Evolutionary conservation across 1,140 invertebrate species (phyloP), one percentile per base, ranked within the genome.

Genomic region (Kradibia gibbosae): DNA sequence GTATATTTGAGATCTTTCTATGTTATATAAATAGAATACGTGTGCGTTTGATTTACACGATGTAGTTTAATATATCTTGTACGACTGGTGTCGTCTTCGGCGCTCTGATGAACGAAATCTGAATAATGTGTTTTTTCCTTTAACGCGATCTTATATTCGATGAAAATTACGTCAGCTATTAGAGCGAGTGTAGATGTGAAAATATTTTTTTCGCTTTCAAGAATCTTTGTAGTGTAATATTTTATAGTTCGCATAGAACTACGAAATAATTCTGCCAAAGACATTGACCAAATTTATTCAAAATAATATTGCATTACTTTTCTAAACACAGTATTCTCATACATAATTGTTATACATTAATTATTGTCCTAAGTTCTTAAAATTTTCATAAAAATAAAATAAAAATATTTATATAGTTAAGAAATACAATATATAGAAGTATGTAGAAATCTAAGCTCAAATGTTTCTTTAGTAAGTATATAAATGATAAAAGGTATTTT

Each of bases 21-120:
- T 81, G 80, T 77, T 81, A 48, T 81, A 81, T 77, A 77, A 81
- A 76, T 81, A 81, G 80, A 71, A 57, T 70, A 77, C 34, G 73
- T 77, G 55, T 42, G 34, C 57, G 39, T 31, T 57, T 22, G 39
- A 76, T 60, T 36, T 67, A 75, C 72, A 55, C 72, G 62, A 45
- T 72, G 13, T 73, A 78, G 62, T 78, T 78, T 78, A 78, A 82
- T 81, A 81, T 81, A 81, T 71, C 73, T 53, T 36, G 42, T 22
- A 28, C 74, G 53, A 50, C n/a, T 31, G 80, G 80, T 82, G 75
- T 82, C 80, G 67, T 82, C 80, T 82, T 82, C 80, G 45, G 36
- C 50, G 67, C 62, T 82, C 62, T 72, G 67, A 17, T 22, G 31
- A 57, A 73, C 80, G 80, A 82, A 78, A 82, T 78, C 28, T 34